Percentiles rank a stretch among this genome's conserved stretches.
Conservation (phyloP, 2,888 invertebrate species). For the Hyalella azteca region DNA sequence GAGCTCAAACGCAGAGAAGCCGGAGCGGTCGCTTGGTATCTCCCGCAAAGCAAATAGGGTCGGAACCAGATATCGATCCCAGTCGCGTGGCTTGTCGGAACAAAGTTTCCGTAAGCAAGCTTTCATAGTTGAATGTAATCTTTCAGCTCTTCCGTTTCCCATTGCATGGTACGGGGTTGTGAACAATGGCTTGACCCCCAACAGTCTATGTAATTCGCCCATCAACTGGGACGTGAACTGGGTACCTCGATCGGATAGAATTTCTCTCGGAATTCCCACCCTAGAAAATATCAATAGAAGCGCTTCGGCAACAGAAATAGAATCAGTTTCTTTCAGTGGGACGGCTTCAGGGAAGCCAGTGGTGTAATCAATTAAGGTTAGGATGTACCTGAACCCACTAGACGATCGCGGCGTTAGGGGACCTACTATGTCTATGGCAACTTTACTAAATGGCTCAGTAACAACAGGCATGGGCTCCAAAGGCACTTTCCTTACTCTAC, state of each 20-base stretch:
- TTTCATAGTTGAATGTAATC: slow-evolving; percentile 28
- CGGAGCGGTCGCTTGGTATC: slow-evolving; percentile 38
- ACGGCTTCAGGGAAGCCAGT: slow-evolving; percentile 35
- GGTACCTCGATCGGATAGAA: slow-evolving; percentile 10
- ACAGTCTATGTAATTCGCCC: slow-evolving; percentile 16
- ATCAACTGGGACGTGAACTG: neutral
- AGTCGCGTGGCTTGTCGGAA: neutral
- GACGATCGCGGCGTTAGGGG: too few relatives aligned
- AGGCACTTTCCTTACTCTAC: too few relatives aligned
- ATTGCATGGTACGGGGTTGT: slow-evolving; percentile 28
- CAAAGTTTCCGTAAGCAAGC: slow-evolving; percentile 18
- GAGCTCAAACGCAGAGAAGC: slow-evolving; percentile 40
- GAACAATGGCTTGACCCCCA: slow-evolving; percentile 24
- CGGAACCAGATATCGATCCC: slow-evolving; percentile 6
- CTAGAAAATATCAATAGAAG: neutral
- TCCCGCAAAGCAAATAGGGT: slow-evolving; percentile 39
- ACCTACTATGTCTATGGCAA: too few relatives aligned
- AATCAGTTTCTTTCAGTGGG: slow-evolving; percentile 24
- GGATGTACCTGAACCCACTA: too few relatives aligned
- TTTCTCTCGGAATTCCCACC: slow-evolving; percentile 13
- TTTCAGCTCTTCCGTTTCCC: slow-evolving; percentile 30
- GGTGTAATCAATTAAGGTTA: slow-evolving; percentile 35
- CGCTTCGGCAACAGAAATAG: slow-evolving; percentile 15
- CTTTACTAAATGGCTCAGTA: too few relatives aligned
- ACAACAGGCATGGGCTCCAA: too few relatives aligned